These are phyloP conservation scores for Spinus olivaceus DNA, from an alignment of 2,797 vertebrate species.

Conservation along the genomic window DNA sequence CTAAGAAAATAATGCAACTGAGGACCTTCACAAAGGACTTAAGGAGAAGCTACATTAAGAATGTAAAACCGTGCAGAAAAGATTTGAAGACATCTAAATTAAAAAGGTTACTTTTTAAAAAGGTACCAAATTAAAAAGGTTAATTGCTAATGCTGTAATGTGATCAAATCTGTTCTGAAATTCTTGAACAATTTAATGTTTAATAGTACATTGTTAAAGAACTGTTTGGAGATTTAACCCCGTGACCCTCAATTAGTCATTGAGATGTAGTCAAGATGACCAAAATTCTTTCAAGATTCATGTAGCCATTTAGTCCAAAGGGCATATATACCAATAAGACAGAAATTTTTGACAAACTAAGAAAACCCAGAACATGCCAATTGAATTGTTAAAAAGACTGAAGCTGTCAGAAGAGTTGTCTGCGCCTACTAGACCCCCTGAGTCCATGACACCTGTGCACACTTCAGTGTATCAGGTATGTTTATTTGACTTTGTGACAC, in stretches of 20 bases:
- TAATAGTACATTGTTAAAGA: not conserved
- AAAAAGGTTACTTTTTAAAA: not conserved
- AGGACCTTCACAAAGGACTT: not conserved
- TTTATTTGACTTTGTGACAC: not conserved
- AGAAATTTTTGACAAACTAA: not conserved
- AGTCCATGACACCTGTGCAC: not conserved
- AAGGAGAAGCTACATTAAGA: not conserved
- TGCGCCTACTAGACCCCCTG: not conserved
- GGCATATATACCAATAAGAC: not conserved
- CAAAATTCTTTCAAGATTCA: not conserved
- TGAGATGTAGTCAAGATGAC: not conserved
- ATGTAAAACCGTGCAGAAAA: not conserved
- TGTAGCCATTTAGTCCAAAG: not conserved
- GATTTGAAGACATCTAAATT: not conserved
- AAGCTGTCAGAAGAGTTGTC: not conserved
- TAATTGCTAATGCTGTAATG: slow-evolving; percentile 7
- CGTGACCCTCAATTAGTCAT: slow-evolving; percentile 25
- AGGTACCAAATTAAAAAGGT: not conserved
- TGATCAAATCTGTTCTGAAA: slow-evolving; percentile 9
- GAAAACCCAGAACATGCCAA: not conserved
- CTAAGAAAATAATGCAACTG: not conserved
- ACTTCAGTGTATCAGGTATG: not conserved
- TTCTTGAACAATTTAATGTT: slow-evolving; percentile 17
- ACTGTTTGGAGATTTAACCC: slow-evolving; percentile 18
- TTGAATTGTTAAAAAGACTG: not conserved